Percentiles rank a stretch among this genome's conserved stretches.
These are phyloP conservation scores for Fissipunctia ypsillon DNA, from an alignment of 2,888 invertebrate genomes.

Conservation along the genomic window DNA sequence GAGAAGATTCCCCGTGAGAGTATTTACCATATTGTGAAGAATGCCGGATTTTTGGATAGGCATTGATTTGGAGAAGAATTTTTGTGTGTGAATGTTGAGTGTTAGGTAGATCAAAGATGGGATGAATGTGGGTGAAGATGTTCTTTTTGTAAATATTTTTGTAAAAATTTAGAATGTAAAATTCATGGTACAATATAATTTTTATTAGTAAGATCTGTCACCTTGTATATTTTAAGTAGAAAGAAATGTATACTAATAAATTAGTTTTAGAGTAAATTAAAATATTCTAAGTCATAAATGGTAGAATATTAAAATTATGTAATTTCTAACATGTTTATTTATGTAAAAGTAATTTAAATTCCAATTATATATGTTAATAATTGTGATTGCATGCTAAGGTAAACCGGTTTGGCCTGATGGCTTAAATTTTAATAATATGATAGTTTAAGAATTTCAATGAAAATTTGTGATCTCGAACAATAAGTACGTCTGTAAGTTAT, in stretches of 20 bases:
- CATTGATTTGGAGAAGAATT: conserved; percentile 67
- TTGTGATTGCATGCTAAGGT: conserved; percentile 50
- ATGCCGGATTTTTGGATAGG: conserved; percentile 92
- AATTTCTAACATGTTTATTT: conserved; percentile 41
- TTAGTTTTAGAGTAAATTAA: conserved; percentile 9
- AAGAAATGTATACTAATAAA: not conserved
- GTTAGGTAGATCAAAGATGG: not conserved
- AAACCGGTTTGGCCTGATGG: conserved; percentile 56
- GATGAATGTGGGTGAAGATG: not conserved
- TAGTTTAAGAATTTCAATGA: conserved; percentile 54
- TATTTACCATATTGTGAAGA: conserved; percentile 94
- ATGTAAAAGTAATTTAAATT: conserved; percentile 37
- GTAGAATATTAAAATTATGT: conserved; percentile 31
- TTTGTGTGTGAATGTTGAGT: not conserved
- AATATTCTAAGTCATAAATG: conserved; percentile 63
- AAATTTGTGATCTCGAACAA: conserved; percentile 88
- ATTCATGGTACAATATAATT: conserved; percentile 43
- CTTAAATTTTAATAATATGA: conserved; percentile 40
- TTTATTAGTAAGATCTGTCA: conserved; percentile 26
- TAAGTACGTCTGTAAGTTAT: conserved; percentile 88
- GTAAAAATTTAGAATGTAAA: not conserved
- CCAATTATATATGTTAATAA: conserved; percentile 53
- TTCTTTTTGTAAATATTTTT: conserved; percentile 3
- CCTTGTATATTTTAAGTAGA: conserved; percentile 38
- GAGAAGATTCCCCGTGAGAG: conserved; percentile 95